Percentiles rank a stretch among this genome's conserved stretches.
These are phyloP conservation scores for Myiothlypis chrysogaster DNA, from an alignment of 2,797 vertebrate species.

Conservation along the genomic window DNA sequence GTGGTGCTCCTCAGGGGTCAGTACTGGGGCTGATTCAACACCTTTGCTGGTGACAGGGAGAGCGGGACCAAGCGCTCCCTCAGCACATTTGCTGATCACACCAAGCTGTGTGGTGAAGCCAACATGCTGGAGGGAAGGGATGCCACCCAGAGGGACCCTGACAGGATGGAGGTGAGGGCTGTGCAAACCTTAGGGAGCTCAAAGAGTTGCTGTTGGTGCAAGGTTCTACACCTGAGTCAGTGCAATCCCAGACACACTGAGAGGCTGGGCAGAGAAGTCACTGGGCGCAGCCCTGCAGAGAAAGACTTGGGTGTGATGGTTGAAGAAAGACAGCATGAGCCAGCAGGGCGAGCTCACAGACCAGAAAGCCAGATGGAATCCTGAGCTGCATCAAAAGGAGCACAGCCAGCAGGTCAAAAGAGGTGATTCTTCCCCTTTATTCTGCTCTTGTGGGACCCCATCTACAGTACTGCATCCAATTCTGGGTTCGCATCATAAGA, in stretches of 20 bases:
- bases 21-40: not conserved
- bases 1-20: not conserved
- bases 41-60: not conserved
- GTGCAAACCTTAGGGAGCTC: not conserved
- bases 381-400: not conserved
- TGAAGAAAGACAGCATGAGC: not conserved
- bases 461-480: not conserved
- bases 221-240: not conserved
- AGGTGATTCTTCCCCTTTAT: not conserved
- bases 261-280: not conserved
- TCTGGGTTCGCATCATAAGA: not conserved
- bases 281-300: not conserved
- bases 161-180: not conserved
- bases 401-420: not conserved
- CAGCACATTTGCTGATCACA: not conserved
- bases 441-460: not conserved
- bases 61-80: accelerated
- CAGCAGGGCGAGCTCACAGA: accelerated
- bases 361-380: not conserved
- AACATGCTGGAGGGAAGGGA: not conserved
- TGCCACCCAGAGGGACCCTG: not conserved
- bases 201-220: not conserved
- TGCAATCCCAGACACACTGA: not conserved
- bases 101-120: not conserved
- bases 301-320: not conserved